phyloP scores from a whole-genome alignment of 2,797 vertebrate species.

The Amphiprion clarkii region DNA sequence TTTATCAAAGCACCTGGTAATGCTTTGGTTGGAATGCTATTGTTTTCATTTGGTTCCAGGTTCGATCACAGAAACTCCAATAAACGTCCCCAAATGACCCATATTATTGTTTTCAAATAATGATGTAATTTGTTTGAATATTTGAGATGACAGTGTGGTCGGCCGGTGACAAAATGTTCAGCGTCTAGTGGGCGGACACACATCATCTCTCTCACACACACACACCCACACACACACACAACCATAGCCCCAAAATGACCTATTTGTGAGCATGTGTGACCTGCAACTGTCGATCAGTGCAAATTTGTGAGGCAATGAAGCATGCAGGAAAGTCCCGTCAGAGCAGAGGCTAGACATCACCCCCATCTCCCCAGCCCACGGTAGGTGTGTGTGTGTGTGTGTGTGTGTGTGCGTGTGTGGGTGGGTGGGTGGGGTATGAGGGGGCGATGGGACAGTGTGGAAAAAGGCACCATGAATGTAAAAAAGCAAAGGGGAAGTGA shows the following conservation, averaged over 20 bases:
- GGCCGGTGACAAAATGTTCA: slow-evolving; percentile 39
- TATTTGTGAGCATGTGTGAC: slow-evolving; percentile 80
- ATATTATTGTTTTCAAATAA: slow-evolving; percentile 4
- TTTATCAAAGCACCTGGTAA: neutral
- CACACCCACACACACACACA: slow-evolving; percentile 18
- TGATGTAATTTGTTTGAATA: slow-evolving; percentile 6
- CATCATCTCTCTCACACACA: slow-evolving; percentile 23
- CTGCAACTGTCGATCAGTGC: slow-evolving; percentile 77
- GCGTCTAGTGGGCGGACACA: slow-evolving; percentile 27
- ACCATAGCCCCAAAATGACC: slow-evolving; percentile 70
- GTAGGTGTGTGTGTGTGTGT: slow-evolving; percentile 7
- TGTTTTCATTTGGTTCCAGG: neutral
- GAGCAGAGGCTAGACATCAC: slow-evolving; percentile 64
- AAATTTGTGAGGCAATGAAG: slow-evolving; percentile 79
- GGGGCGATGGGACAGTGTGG: neutral
- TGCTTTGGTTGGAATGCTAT: neutral
- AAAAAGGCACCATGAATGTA: slow-evolving; percentile 52
- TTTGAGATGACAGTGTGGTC: neutral
- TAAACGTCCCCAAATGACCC: neutral
- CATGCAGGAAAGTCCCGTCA: slow-evolving; percentile 73
- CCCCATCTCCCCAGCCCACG: slow-evolving; percentile 42
- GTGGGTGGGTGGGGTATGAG: neutral
- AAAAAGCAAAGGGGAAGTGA: slow-evolving; percentile 48
- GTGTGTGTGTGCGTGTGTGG: slow-evolving; percentile 16
- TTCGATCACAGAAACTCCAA: neutral